A percentile compares a stretch with the other conserved stretches of the same genome.
These are phyloP conservation scores for Vireo altiloquus DNA, from an alignment of 2,113 vertebrate genomes.

Conservation along the genomic window DNA sequence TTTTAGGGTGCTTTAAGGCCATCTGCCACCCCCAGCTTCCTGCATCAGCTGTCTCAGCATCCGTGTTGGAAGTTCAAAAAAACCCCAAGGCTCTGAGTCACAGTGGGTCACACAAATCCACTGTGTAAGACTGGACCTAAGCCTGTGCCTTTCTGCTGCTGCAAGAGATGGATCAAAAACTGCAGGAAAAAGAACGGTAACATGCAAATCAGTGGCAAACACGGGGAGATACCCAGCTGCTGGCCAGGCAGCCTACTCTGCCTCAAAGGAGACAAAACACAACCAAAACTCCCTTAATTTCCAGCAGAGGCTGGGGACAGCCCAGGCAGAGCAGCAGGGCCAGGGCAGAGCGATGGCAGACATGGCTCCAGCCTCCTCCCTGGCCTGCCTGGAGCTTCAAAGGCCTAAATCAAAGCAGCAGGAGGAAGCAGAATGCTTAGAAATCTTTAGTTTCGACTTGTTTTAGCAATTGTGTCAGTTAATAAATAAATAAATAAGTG, in stretches of 20 bases:
- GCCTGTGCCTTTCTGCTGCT: neutral
- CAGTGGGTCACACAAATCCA: neutral
- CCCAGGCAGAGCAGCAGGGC: neutral
- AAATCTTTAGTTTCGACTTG: neutral
- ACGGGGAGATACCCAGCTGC: neutral
- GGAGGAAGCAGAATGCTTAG: neutral
- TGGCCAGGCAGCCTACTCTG: neutral
- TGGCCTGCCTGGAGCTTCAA: neutral
- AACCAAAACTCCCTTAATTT: neutral
- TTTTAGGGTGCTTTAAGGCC: neutral
- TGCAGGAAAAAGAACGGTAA: neutral
- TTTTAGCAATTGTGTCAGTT: neutral
- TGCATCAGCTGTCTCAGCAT: rapidly evolving
- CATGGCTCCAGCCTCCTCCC: rapidly evolving
- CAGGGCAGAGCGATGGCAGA: neutral
- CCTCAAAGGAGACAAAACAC: neutral
- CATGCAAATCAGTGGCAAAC: neutral
- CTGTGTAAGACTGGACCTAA: neutral
- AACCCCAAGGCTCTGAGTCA: neutral
- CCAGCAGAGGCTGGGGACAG: neutral
- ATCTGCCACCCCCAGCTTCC: neutral
- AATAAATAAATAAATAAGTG: neutral
- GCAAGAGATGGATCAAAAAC: neutral
- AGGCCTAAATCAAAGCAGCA: neutral
- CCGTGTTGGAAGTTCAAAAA: neutral